Conservation (phyloP, 2,797 vertebrate genomes). For the Ctenochaetus hawaiiensis region DNA sequence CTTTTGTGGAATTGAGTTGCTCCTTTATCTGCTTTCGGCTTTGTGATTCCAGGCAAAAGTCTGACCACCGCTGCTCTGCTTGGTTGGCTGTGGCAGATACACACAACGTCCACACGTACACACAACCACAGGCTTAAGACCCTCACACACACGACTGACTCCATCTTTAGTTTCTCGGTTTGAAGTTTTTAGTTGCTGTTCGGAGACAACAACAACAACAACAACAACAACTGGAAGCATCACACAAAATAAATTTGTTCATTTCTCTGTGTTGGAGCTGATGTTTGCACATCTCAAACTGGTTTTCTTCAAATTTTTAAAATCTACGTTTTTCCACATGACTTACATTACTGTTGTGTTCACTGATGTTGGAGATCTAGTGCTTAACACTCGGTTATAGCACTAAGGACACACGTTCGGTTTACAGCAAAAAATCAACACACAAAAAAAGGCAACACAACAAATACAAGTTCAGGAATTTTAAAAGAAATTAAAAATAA, state of each 20-base stretch:
- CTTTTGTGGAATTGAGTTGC: constrained; percentile 82
- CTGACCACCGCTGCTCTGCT: constrained; percentile 76
- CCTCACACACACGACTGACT: constrained; percentile 71
- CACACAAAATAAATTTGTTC: constrained; percentile 35
- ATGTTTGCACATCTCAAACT: constrained; percentile 35
- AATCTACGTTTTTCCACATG: neutral
- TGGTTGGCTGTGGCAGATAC: constrained; percentile 64
- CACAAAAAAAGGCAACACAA: too few species aligned
- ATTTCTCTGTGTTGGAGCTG: constrained; percentile 39
- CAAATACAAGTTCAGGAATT: neutral
- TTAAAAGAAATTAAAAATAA: constrained; percentile 4
- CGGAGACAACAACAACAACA: constrained; percentile 63
- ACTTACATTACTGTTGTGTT: constrained; percentile 23
- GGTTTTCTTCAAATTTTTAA: constrained; percentile 36
- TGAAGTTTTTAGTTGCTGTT: constrained; percentile 71
- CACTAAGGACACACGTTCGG: neutral
- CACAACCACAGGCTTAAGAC: constrained; percentile 69
- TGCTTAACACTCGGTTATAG: neutral
- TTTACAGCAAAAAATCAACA: neutral
- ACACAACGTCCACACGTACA: constrained; percentile 56
- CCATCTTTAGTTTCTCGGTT: constrained; percentile 79
- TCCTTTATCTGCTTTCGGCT: constrained; percentile 80
- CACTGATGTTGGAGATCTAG: constrained; percentile 20
- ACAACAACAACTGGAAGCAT: constrained; percentile 39
- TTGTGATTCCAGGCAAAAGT: constrained; percentile 79